Evolutionary conservation across 2,888 invertebrate species (phyloP).

Genomic region (Psococerastis gibbosa): DNA sequence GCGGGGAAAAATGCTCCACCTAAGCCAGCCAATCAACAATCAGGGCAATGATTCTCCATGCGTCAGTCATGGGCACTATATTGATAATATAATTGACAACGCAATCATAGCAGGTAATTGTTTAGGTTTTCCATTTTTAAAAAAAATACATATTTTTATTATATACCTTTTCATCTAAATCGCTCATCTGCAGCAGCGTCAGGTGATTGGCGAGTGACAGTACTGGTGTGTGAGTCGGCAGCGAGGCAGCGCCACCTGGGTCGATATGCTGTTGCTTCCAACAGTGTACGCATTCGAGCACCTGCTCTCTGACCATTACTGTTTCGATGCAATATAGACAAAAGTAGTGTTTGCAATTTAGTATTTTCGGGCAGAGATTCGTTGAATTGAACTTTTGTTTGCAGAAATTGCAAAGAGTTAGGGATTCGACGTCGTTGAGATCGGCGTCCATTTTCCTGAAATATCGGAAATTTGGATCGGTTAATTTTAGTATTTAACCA

Average conservation of each 20-base stretch:
- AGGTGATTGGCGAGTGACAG: slow-evolving; percentile 45
- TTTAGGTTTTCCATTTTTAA: too few species aligned
- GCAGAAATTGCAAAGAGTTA: slow-evolving; percentile 55
- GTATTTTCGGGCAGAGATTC: slow-evolving; percentile 50
- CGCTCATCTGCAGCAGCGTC: slow-evolving; percentile 34
- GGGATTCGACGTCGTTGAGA: slow-evolving; percentile 49
- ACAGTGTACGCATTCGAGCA: slow-evolving; percentile 51
- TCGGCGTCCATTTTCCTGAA: slow-evolving; percentile 31
- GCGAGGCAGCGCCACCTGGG: slow-evolving; percentile 42
- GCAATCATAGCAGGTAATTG: too few species aligned
- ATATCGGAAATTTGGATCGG: too few species aligned
- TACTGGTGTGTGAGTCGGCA: slow-evolving; percentile 48
- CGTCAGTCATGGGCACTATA: too few species aligned
- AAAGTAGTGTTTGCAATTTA: slow-evolving; percentile 59
- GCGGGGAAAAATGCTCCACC: too few species aligned
- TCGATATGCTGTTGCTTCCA: slow-evolving; percentile 53
- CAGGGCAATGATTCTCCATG: too few species aligned
- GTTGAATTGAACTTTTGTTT: slow-evolving; percentile 53
- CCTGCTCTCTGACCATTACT: slow-evolving; percentile 42
- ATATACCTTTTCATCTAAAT: too few species aligned
- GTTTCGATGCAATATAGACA: slow-evolving; percentile 54
- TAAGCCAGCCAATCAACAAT: too few species aligned
- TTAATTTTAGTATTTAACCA: too few species aligned
- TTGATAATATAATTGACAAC: too few species aligned
- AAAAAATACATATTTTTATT: too few species aligned